These are phyloP conservation scores for Semnopithecus entellus DNA, from an alignment of 2,113 vertebrate genomes.

Conservation along the genomic window DNA sequence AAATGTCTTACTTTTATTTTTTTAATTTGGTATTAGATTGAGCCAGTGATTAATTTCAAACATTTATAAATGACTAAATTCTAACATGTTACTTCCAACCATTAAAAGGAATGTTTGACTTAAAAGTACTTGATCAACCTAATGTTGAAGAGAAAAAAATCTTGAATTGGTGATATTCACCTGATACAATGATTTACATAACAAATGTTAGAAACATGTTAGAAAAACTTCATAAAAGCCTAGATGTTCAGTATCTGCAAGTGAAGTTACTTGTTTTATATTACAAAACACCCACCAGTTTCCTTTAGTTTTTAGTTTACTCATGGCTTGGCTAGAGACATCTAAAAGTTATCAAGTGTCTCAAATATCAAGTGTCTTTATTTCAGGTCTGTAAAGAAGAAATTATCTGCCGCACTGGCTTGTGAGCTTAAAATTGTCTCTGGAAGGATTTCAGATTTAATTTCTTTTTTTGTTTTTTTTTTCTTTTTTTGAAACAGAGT, in stretches of 20 bases:
- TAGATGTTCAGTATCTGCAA: background rate
- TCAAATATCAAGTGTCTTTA: background rate
- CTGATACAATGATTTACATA: background rate
- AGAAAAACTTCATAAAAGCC: background rate
- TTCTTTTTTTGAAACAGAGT: too few relatives aligned
- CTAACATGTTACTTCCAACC: background rate
- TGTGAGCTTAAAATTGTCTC: background rate
- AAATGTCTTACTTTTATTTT: background rate
- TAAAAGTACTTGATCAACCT: slow-evolving; percentile 35
- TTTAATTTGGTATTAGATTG: slow-evolving; percentile 12
- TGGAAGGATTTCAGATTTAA: slow-evolving; percentile 47
- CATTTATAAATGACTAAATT: slow-evolving; percentile 7
- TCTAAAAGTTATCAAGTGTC: background rate
- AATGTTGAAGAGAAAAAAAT: slow-evolving; percentile 1
- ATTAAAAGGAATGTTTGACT: slow-evolving; percentile 31
- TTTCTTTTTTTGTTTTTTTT: background rate
- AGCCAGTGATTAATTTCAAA: slow-evolving; percentile 11
- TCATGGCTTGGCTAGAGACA: background rate
- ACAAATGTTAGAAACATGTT: slow-evolving; percentile 11
- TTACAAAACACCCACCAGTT: background rate
- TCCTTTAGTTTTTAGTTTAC: slow-evolving; percentile 18
- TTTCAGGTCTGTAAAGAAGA: background rate
- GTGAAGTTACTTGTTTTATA: background rate
- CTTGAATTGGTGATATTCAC: background rate
- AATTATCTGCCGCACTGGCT: background rate